These are phyloP conservation scores for Ceyx melanurus DNA, from an alignment of 2,113 vertebrate genomes.

Conservation along the genomic window DNA sequence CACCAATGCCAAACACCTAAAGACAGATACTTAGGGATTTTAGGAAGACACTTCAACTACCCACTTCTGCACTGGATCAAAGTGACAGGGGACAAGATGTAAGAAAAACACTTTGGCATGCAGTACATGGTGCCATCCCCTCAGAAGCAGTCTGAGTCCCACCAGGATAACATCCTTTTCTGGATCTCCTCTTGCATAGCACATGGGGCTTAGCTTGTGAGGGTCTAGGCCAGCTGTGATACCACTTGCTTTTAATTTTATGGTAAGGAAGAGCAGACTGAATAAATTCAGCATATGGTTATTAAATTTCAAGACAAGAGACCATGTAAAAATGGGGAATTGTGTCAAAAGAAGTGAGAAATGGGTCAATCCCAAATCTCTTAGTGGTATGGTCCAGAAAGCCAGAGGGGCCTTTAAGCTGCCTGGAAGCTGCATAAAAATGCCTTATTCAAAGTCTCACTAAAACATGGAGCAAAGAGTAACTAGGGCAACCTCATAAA, in stretches of 20 bases:
- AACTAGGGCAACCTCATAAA: neutral
- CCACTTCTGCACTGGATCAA: neutral
- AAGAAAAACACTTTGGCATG: neutral
- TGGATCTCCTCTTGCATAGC: neutral
- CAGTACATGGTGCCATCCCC: neutral
- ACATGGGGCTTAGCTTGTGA: neutral
- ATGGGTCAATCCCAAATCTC: neutral
- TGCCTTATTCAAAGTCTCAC: neutral
- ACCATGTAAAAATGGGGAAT: neutral
- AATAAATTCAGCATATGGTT: neutral
- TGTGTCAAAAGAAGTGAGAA: neutral
- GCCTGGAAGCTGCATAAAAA: neutral
- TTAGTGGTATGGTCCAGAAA: neutral
- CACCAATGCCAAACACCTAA: neutral
- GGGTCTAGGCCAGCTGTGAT: neutral
- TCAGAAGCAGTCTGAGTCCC: neutral
- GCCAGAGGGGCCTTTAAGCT: neutral
- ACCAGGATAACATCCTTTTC: neutral
- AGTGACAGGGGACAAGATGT: neutral
- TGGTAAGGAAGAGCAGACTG: neutral
- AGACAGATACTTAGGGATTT: neutral
- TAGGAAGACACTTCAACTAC: neutral
- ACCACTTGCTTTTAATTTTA: neutral
- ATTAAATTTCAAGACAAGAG: neutral
- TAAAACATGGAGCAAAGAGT: neutral